phyloP scores from a whole-genome alignment of 1,140 invertebrate species.

The Gryon sp. region DNA sequence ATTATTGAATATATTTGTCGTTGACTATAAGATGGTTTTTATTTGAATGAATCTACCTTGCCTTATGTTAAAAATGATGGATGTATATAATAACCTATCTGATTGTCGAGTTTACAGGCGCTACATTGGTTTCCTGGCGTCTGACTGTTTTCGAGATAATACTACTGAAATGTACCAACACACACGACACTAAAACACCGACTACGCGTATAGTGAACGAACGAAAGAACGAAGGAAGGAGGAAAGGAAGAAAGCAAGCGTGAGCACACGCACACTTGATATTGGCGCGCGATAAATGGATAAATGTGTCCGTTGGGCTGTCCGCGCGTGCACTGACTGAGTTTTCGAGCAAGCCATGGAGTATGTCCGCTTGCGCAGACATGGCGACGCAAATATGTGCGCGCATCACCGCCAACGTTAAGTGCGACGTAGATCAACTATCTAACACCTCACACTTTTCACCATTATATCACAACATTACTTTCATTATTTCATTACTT shows the following conservation, averaged over 20 bases:
- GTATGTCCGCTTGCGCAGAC: slow-evolving; percentile 47
- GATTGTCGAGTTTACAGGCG: background rate
- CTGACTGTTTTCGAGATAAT: slow-evolving; percentile 21
- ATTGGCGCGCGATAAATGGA: too few relatives aligned
- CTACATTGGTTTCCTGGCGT: slow-evolving; percentile 12
- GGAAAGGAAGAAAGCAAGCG: too few relatives aligned
- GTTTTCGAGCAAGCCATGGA: slow-evolving; percentile 59
- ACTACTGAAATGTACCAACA: slow-evolving; percentile 24
- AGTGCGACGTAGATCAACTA: too few relatives aligned
- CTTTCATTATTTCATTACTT: too few relatives aligned
- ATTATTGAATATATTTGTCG: too few relatives aligned
- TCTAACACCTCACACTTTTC: too few relatives aligned
- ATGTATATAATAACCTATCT: slow-evolving; percentile 31
- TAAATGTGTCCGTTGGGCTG: slow-evolving; percentile 68
- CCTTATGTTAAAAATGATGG: background rate
- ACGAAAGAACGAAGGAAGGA: too few relatives aligned
- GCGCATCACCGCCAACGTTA: too few relatives aligned
- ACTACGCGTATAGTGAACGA: too few relatives aligned
- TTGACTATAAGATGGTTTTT: background rate
- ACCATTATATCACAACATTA: too few relatives aligned
- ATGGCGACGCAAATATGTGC: slow-evolving; percentile 60
- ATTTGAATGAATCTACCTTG: background rate
- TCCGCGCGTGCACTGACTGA: slow-evolving; percentile 77
- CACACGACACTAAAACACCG: slow-evolving; percentile 17
- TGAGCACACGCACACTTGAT: too few relatives aligned